Percentiles rank a stretch among this genome's conserved stretches.
phyloP scores from a whole-genome alignment of 2,797 vertebrate genomes.

The Crocodylus rhombifer region DNA sequence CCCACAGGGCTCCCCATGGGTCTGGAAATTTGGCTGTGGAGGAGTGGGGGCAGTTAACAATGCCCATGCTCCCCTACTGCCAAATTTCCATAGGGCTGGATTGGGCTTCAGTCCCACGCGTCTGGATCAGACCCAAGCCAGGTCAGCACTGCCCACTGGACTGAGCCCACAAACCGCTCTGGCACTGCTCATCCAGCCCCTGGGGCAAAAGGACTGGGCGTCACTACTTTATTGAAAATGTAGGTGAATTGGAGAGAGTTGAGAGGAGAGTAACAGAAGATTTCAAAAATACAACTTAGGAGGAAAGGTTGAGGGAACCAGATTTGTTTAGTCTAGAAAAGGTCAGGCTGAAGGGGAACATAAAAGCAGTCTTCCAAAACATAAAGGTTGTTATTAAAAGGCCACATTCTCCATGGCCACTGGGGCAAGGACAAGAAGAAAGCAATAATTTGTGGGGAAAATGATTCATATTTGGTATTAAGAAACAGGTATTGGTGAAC shows the following conservation, averaged over 20 bases:
- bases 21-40: too few relatives aligned
- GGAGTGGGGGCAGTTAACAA: too few relatives aligned
- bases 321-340: slow-evolving; percentile 45
- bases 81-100: too few relatives aligned
- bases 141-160: too few relatives aligned
- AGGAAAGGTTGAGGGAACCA: slow-evolving; percentile 40
- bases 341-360: not conserved
- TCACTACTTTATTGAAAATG: not conserved
- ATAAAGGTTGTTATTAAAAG: not conserved
- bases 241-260: slow-evolving; percentile 10
- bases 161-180: too few relatives aligned
- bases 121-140: too few relatives aligned
- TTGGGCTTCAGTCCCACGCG: too few relatives aligned
- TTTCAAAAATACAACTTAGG: not conserved
- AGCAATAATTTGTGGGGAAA: slow-evolving; percentile 18
- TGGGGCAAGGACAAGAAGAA: slow-evolving; percentile 22
- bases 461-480: slow-evolving; percentile 24
- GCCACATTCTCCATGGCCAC: not conserved
- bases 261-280: not conserved
- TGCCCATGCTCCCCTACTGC: too few relatives aligned
- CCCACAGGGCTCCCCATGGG: too few relatives aligned
- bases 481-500: not conserved
- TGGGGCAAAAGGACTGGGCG: too few relatives aligned
- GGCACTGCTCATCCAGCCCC: too few relatives aligned
- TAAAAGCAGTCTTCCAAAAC: slow-evolving; percentile 14